Base-by-base conservation (phyloP, 1,140 invertebrate genomes). In the Neodiprion fabricii region DNA sequence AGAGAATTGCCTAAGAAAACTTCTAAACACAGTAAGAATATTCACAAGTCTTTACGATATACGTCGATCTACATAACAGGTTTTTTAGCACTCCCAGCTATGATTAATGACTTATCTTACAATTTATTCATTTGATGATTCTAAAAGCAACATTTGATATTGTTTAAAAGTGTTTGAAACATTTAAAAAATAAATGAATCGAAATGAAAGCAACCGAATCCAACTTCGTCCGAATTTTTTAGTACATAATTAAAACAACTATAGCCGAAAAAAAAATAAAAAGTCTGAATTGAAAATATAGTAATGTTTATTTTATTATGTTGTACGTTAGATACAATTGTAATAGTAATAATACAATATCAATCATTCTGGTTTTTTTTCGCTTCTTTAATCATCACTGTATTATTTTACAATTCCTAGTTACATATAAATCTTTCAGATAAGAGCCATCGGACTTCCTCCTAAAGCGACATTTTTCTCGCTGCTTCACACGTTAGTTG, bases 271-370 rank as follows among this genome's bases (percentile, higher is more conserved):
- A 40, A 17, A 69, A 78, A 75, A 68, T 75, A 69, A 80, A 72
- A 83, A 78, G 67, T 66, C 76, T 75, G 79, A 77, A 81, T 85
- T 79, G 82, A 85, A 85, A 86, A 86, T 85, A 85, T 85, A 85
- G 79, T 81, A 83, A 85, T 84, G 78, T 86, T 85, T 85, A 84
- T 85, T 84, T 81, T 78, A 80, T 81, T 80, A 84, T 77, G 79
- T 80, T 85, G 80, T 80, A 82, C 79, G 79, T 83, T 85, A 83
- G 80, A 84, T 85, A 85, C 84, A 85, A 83, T 85, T 80, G 84
- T 85, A 84, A 61, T 61, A 61, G 11, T 61, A 61, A 79, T 79
- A 81, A 85, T 85, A 84, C 81, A 85, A 85, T 84, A 84, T 84
- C 82, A 85, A 83, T 81, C 75, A 82, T 81, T 79, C 73, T 61